phyloP scores from a whole-genome alignment of 2,113 vertebrate genomes.

The Cairina moschata region DNA sequence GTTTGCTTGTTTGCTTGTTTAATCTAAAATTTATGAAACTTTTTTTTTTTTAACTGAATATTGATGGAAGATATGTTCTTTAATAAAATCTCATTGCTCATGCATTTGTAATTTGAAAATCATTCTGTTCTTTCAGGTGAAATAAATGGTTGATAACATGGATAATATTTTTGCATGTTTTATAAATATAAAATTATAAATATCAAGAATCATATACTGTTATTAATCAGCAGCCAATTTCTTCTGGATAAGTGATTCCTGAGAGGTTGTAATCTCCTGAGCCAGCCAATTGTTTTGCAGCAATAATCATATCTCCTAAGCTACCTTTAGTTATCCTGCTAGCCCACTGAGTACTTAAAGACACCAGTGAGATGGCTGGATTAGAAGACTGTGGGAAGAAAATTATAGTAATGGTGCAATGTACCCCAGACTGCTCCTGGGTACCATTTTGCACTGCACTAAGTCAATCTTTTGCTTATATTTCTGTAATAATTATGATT shows the following conservation, averaged over 20 bases:
- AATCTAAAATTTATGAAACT: neutral
- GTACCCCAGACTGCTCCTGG: neutral
- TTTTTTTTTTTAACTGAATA: neutral
- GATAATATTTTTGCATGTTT: neutral
- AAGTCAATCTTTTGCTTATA: neutral
- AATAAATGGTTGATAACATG: neutral
- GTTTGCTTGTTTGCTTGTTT: neutral
- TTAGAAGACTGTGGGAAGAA: neutral
- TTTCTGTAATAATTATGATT: neutral
- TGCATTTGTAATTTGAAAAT: neutral
- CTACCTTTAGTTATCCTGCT: neutral
- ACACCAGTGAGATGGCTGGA: neutral
- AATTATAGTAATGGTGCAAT: neutral
- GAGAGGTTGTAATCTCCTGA: neutral
- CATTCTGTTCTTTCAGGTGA: neutral
- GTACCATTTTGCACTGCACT: neutral
- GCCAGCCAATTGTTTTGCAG: neutral
- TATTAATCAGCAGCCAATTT: neutral
- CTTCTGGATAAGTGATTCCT: neutral
- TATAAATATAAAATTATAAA: neutral
- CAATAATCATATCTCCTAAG: neutral
- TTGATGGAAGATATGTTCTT: neutral
- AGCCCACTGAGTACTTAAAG: neutral
- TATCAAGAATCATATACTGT: neutral
- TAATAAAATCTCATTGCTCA: neutral